Conservation (phyloP, 2,113 vertebrate genomes). For the Ondatra zibethicus region DNA sequence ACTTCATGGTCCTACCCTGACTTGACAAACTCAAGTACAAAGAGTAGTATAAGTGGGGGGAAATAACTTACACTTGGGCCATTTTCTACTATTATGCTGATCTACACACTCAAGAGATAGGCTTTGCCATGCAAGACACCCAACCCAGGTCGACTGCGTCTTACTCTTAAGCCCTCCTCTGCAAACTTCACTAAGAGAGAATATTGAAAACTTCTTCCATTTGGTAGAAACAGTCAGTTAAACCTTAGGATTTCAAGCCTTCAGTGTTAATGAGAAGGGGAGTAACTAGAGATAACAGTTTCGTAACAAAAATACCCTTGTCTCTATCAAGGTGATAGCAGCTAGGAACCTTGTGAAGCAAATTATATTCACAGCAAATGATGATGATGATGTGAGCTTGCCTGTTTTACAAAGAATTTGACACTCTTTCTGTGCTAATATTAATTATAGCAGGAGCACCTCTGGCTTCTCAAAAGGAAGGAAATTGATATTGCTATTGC, state of each 20-base stretch:
- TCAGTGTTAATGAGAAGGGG: slow-evolving; percentile 7
- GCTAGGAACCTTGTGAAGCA: neutral
- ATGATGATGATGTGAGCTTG: slow-evolving; percentile 17
- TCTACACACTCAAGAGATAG: slow-evolving; percentile 25
- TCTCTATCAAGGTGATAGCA: neutral
- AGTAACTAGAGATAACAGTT: neutral
- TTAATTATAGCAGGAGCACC: slow-evolving; percentile 57
- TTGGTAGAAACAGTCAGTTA: slow-evolving; percentile 14
- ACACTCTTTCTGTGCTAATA: slow-evolving; percentile 66
- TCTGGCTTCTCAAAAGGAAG: slow-evolving; percentile 55
- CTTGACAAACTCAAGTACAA: slow-evolving; percentile 16
- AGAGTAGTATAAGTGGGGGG: neutral
- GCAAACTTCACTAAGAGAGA: neutral
- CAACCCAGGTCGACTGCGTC: neutral
- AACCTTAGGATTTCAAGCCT: slow-evolving; percentile 4
- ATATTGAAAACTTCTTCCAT: neutral
- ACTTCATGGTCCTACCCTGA: slow-evolving; percentile 37
- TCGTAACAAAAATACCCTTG: neutral
- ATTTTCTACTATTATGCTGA: neutral
- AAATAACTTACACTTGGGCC: neutral
- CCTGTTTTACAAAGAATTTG: slow-evolving; percentile 54
- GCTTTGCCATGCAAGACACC: neutral
- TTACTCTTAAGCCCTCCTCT: neutral
- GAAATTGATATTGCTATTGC: slow-evolving; percentile 59
- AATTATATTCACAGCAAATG: slow-evolving; percentile 21